Evolutionary conservation across 1,140 invertebrate species (phyloP).

Genomic region (Drosophila bifasciata): DNA sequence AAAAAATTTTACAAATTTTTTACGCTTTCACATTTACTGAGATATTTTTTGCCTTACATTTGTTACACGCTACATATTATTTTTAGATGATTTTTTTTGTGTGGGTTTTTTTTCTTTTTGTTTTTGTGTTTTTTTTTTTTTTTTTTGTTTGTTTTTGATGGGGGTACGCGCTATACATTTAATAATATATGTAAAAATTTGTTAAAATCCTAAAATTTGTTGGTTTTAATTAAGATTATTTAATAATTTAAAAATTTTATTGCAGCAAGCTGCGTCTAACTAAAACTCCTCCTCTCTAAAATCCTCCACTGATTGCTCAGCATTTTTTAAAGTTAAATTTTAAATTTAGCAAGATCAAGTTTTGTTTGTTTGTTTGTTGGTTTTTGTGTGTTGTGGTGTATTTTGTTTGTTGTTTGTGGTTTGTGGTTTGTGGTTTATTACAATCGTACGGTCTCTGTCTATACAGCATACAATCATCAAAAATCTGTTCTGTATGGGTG

Average conservation of each 20-base stretch:
- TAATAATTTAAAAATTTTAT: constrained; percentile 80
- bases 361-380: constrained; percentile 54
- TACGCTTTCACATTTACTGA: constrained; percentile 82
- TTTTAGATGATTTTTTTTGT: constrained; percentile 30
- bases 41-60: constrained; percentile 77
- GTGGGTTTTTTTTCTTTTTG: constrained; percentile 45
- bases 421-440: constrained; percentile 18
- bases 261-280: constrained; percentile 81
- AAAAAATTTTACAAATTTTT: constrained; percentile 83
- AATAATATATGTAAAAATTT: constrained; percentile 81
- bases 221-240: constrained; percentile 83
- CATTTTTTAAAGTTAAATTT: constrained; percentile 69
- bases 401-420: constrained; percentile 41
- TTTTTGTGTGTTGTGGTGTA: constrained; percentile 31
- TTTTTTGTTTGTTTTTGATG: constrained; percentile 39
- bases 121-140: constrained; percentile 27
- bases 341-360: constrained; percentile 79
- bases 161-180: constrained; percentile 79
- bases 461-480: constrained; percentile 68
- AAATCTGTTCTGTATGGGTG: constrained; percentile 63
- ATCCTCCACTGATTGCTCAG: constrained; percentile 29
- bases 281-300: constrained; percentile 62
- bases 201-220: constrained; percentile 83
- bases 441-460: constrained; percentile 35
- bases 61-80: constrained; percentile 49